These are phyloP conservation scores for Picus viridis DNA, from an alignment of 2,797 vertebrate genomes.

Conservation along the genomic window DNA sequence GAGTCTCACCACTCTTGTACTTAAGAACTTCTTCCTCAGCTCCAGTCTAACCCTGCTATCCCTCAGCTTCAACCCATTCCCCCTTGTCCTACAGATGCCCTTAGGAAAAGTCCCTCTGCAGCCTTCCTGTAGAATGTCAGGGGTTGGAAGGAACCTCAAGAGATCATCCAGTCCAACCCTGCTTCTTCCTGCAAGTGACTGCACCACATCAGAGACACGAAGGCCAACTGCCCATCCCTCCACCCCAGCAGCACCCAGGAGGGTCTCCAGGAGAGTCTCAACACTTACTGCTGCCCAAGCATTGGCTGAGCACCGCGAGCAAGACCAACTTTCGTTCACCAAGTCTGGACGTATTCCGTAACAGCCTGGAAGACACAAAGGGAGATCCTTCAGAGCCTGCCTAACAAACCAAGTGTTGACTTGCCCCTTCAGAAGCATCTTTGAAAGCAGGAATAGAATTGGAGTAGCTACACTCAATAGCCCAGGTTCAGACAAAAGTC, in stretches of 20 bases:
- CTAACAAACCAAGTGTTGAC: accelerated
- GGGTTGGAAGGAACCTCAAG: too few species aligned
- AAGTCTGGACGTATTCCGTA: constrained; percentile 89
- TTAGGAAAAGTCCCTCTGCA: too few species aligned
- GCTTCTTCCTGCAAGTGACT: neutral
- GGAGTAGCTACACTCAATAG: neutral
- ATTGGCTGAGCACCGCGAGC: constrained; percentile 87
- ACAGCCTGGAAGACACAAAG: constrained; percentile 82
- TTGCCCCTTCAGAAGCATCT: neutral
- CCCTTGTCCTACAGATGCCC: too few species aligned
- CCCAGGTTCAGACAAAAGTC: neutral
- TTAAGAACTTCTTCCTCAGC: too few species aligned
- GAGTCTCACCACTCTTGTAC: too few species aligned
- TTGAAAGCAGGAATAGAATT: neutral
- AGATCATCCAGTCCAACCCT: too few species aligned
- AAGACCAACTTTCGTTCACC: constrained; percentile 87
- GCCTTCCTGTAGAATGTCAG: too few species aligned
- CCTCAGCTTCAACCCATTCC: too few species aligned
- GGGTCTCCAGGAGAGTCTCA: accelerated
- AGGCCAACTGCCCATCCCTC: neutral
- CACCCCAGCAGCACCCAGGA: neutral
- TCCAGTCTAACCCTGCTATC: too few species aligned
- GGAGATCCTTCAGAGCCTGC: neutral
- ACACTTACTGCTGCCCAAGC: constrained; percentile 88
- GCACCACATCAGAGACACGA: neutral